Evolutionary conservation across 2,888 invertebrate genomes (phyloP), one percentile per base, ranked within the genome.

Genomic region (Scaptomyza caliginosa): DNA sequence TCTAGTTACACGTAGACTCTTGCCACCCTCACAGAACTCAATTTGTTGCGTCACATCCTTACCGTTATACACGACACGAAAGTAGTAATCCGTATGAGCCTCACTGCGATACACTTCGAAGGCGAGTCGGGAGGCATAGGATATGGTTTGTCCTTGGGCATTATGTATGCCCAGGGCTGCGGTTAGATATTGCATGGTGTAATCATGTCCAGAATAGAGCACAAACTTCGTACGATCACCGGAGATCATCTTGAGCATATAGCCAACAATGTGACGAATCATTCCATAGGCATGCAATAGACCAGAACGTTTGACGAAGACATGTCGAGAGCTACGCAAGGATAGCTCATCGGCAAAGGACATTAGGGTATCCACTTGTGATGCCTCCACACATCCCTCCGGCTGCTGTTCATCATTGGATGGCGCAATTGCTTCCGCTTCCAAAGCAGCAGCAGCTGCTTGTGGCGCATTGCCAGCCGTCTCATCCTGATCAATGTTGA

Each of bases 191-290:
- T 97, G 96, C 32, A 98, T 88, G 0, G 98, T 98, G 86, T 96
- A 95, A 90, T 98, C 98, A 84, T 98, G 98, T 0, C 98, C 98
- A 0, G 98, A 98, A 89, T 96, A 97, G 0, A 97, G 86, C 0
- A 96, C 94, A 57, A 97, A 93, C 82, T 95, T 95, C 0, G 95
- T 95, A 60, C 93, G 94, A 60, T 93, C 94, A 45, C 95, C 95
- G 0, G 95, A 95, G 74, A 96, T 95, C 93, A 96, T 96, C 77
- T 95, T 93, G 8, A 96, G 92, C 94, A 97, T 95, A 87, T 96
- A 95, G 38, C 95, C 94, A 0, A 95, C 96, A 46, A 97, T 95
- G 86, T 96, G 96, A 21, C 95, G 93, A 43, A 98, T 93, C 79
- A 98, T 92, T 6, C 98, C 97, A 81, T 97, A 97, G 0, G 97